Percentiles rank a stretch among this genome's conserved stretches.
These are phyloP conservation scores for Aegypius monachus DNA, from an alignment of 2,113 vertebrate genomes.

Conservation along the genomic window DNA sequence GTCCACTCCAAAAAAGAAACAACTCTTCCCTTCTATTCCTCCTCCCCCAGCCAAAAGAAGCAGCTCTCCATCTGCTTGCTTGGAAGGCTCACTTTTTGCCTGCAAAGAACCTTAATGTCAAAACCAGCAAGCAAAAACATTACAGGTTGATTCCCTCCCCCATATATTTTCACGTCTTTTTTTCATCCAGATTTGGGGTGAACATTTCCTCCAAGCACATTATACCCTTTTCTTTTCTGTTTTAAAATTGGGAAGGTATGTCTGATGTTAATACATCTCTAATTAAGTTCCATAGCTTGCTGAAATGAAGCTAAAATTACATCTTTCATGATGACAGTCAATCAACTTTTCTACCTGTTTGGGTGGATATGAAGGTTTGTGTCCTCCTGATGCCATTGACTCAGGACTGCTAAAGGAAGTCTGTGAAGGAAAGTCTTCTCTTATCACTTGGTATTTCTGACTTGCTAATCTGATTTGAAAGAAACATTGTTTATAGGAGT, in stretches of 20 bases:
- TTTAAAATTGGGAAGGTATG: not conserved
- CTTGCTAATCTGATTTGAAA: constrained; percentile 49
- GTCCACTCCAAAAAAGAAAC: not conserved
- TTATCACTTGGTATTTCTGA: constrained; percentile 19
- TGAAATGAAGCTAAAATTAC: not conserved
- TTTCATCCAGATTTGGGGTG: not conserved
- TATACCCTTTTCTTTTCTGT: not conserved
- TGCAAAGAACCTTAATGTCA: not conserved
- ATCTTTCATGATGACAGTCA: not conserved
- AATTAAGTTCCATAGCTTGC: not conserved
- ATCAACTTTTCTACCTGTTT: not conserved
- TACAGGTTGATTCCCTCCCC: not conserved
- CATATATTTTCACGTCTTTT: not conserved
- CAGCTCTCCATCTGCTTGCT: not conserved
- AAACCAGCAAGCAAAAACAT: not conserved
- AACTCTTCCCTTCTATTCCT: not conserved
- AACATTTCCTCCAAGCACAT: not conserved
- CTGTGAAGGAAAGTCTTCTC: not conserved
- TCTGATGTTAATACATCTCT: not conserved
- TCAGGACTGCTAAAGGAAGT: not conserved
- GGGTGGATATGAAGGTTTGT: not conserved
- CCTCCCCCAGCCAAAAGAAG: not conserved
- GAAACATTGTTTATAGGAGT: constrained; percentile 27
- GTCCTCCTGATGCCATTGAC: not conserved
- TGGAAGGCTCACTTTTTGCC: not conserved